Evolutionary conservation across 2,113 vertebrate species (phyloP), one percentile per base, ranked within the genome.

Genomic region (Hipposideros armiger): DNA sequence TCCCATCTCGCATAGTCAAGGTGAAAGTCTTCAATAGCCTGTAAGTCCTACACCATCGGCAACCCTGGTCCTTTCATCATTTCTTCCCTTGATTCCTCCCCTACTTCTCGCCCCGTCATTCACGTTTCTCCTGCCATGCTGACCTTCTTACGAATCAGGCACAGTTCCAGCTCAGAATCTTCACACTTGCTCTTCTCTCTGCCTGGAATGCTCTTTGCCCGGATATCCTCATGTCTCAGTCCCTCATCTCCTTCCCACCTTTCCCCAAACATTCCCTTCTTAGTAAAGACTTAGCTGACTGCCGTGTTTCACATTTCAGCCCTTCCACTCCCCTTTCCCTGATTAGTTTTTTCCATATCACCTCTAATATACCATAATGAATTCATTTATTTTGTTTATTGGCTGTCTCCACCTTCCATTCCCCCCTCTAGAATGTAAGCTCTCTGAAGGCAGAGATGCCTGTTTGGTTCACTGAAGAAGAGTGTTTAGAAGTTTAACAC

Each of bases 51-150:
- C 5, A 32, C 40, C 28, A 50, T 30, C 5, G 6, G 8, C 4
- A 52, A 2, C 24, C 16, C 17, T 36, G 13, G 28, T 28, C 11
- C 11, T 62, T 62, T 47, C 40, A 50, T 36, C 5, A 5, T 22
- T 20, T 30, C 50, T 32, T 50, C 66, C 47, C 28, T 73, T 14
- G 30, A 56, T 72, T 80, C 56, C 13, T 64, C n/a, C 40, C 52
- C 32, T 69, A 11, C 40, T 60, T 42, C 30, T 32, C n/a, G 52
- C 6, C 14, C 22, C 11, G 5, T n/a, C 11, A 9, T 32, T 86
- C 47, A n/a, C 0, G 0, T 66, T 5, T 5, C 47, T 40, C 58
- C 66, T 42, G 40, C 36, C 40, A 2, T 7, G 5, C 47, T 52
- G 50, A 32, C 62, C 50, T 94, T 19, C 58, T 28, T 17, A 74